phyloP scores from a whole-genome alignment of 2,888 invertebrate genomes.

The Sesia bembeciformis region DNA sequence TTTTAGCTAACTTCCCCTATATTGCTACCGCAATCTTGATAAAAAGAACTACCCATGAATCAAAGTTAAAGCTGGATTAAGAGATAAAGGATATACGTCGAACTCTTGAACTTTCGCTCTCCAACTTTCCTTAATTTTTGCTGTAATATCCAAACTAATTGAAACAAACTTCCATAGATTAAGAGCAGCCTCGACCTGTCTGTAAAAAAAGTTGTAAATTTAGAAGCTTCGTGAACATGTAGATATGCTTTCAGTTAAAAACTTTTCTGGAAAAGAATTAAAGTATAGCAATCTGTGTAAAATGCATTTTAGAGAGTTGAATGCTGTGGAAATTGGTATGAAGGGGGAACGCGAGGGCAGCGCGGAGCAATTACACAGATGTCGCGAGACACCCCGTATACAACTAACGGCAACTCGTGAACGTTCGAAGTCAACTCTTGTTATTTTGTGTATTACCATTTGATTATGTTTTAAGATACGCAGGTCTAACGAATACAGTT shows the following conservation, averaged over 20 bases:
- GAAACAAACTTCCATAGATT: constrained; percentile 8
- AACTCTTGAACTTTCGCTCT: constrained; percentile 34
- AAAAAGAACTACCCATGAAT: constrained; percentile 68
- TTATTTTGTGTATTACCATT: neutral
- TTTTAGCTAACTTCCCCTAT: constrained; percentile 55
- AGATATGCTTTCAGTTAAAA: constrained; percentile 10
- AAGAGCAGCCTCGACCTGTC: neutral
- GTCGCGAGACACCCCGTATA: constrained; percentile 13
- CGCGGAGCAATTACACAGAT: constrained; percentile 58
- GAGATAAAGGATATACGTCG: constrained; percentile 38
- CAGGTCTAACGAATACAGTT: too few relatives aligned
- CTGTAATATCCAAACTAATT: constrained; percentile 9
- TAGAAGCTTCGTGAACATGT: too few relatives aligned
- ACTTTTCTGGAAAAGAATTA: constrained; percentile 29
- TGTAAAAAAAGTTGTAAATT: neutral
- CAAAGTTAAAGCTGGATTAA: constrained; percentile 61
- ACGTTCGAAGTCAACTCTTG: too few relatives aligned
- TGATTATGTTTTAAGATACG: too few relatives aligned
- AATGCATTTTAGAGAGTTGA: constrained; percentile 61
- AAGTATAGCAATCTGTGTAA: constrained; percentile 49
- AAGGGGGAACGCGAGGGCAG: constrained; percentile 41
- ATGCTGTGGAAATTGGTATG: constrained; percentile 59
- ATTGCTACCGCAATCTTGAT: constrained; percentile 65
- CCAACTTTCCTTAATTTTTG: constrained; percentile 13
- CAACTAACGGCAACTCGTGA: too few relatives aligned